Conservation (phyloP, 2,113 vertebrate genomes). For the Phylloscopus trochiloides region DNA sequence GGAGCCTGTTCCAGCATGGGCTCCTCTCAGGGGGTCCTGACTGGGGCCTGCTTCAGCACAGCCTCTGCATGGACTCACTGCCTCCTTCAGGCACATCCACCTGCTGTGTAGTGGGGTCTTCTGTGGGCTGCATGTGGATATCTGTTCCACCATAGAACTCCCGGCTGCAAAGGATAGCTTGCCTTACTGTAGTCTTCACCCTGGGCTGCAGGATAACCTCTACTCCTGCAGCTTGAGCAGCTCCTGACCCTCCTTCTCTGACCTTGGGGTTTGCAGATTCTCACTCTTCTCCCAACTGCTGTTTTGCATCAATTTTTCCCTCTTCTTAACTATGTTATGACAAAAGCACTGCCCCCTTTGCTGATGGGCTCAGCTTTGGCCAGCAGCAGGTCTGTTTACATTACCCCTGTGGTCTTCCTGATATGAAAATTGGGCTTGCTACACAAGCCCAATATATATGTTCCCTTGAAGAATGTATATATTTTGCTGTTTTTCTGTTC, state of each 20-base stretch:
- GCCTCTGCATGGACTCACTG: not conserved
- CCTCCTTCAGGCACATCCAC: not conserved
- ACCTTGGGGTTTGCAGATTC: not conserved
- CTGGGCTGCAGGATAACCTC: too few species aligned
- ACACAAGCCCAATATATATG: not conserved
- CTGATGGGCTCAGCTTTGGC: not conserved
- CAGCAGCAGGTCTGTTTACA: not conserved
- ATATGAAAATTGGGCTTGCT: not conserved
- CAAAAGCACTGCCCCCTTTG: not conserved
- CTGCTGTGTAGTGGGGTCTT: not conserved
- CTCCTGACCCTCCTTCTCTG: not conserved
- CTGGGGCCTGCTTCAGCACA: not conserved
- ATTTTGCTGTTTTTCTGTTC: not conserved
- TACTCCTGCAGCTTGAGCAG: not conserved
- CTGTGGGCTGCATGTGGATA: too few species aligned
- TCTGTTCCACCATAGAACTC: not conserved
- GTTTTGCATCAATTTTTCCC: not conserved
- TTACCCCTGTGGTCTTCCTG: not conserved
- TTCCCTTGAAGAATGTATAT: not conserved
- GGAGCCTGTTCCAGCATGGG: not conserved
- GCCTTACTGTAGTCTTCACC: not conserved
- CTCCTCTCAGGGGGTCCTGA: not conserved
- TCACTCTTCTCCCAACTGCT: not conserved
- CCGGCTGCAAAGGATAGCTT: not conserved
- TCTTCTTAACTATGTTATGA: not conserved